Conservation (phyloP, 2,113 vertebrate species). For the Leiothrix lutea region DNA sequence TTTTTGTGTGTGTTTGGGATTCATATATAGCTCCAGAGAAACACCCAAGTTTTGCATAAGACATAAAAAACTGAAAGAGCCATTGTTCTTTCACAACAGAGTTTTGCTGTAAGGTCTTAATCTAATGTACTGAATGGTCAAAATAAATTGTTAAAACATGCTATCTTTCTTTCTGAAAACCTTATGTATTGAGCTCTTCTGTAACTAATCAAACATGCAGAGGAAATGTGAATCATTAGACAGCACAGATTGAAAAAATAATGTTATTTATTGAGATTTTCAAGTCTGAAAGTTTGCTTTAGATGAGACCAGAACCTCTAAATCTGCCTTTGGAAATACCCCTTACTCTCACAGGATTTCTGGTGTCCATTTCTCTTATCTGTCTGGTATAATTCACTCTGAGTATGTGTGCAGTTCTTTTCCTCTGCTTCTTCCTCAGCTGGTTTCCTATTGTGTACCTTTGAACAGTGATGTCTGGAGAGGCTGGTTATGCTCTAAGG, state of each 20-base stretch:
- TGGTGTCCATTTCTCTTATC: neutral
- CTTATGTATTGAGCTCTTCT: neutral
- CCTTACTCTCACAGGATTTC: neutral
- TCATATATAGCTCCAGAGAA: neutral
- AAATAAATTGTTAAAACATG: neutral
- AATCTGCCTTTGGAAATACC: neutral
- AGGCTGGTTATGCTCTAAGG: neutral
- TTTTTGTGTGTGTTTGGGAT: neutral
- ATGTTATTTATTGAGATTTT: neutral
- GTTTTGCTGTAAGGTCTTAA: neutral
- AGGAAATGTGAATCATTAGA: neutral
- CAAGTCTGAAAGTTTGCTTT: neutral
- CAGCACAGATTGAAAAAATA: neutral
- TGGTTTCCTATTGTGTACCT: neutral
- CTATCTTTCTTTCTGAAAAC: neutral
- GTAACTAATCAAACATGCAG: neutral
- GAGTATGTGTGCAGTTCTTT: neutral
- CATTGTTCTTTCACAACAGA: neutral
- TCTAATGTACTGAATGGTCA: neutral
- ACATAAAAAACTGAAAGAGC: neutral
- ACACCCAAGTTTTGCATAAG: neutral
- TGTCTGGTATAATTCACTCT: neutral
- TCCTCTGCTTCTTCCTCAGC: neutral
- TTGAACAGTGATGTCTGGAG: constrained; percentile 9
- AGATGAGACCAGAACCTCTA: neutral